Base-by-base conservation (phyloP, 1,140 invertebrate species). In the Antheraea mylitta region DNA sequence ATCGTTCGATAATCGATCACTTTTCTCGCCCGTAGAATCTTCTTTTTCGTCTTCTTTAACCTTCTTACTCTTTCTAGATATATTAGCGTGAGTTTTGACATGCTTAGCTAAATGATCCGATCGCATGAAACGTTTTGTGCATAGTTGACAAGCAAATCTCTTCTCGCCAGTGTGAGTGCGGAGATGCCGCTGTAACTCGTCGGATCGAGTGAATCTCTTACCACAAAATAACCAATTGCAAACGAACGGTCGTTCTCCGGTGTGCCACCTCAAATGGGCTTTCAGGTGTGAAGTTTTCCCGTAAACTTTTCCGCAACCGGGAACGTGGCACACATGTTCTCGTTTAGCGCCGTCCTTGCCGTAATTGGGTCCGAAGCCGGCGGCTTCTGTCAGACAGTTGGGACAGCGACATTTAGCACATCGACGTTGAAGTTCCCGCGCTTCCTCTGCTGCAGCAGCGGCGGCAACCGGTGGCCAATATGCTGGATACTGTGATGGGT, bases 261-360 rank as follows among this genome's bases (percentile, higher is more conserved):
- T 96, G 75, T 97, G 97, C 96, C 96, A 97, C 48, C 97, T 93
- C 0, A 98, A 86, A 90, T 98, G 97, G 0, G 97, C 97, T 80
- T 98, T 96, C 18, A 98, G 86, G 85, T 99, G 97, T 0, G 97
- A 98, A 0, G 97, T 98, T 85, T 98, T 98, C 0, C 97, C 97
- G 81, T 98, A 99, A 10, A 97, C 95, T 87, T 98, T 98, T 67
- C 95, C 95, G 89, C 98, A 99, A n/a, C 97, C 97, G 6, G 96
- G 94, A 36, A 98, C 95, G 89, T 99, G 97, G 86, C 98, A 99
- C 16, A 97, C 95, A 86, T 99, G 98, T 74, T 97, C 95, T 68
- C 95, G 94, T 78, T 96, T 96, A 0, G 94, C 92, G 7, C 93
- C 92, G 68, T 94, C 93, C 71, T 94, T 93, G 0, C 94, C 92